Conservation (phyloP, 2,113 vertebrate species). For the Clarias batrachus region DNA sequence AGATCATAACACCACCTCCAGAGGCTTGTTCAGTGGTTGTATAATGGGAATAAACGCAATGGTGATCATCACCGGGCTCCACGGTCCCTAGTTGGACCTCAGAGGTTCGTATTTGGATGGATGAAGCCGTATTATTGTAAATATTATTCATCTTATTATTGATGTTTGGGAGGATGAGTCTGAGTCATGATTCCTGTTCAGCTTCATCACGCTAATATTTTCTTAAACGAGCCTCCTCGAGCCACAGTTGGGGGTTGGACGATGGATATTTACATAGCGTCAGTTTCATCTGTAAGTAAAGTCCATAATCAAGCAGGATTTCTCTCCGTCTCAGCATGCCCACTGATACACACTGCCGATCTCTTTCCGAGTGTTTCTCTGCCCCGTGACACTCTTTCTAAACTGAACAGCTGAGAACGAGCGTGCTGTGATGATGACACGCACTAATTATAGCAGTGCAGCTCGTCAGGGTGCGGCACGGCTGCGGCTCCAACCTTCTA, state of each 20-base stretch:
- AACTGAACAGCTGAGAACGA: constrained; percentile 66
- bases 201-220: neutral
- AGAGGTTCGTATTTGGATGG: too few relatives aligned
- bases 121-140: too few relatives aligned
- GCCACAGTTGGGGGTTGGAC: neutral
- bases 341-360: constrained; percentile 9
- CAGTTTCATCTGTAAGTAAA: neutral
- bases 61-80: too few relatives aligned
- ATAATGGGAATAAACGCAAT: too few relatives aligned
- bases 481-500: constrained; percentile 27
- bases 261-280: neutral
- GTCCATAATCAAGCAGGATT: neutral
- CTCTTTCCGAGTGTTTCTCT: constrained; percentile 51
- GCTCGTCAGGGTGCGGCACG: constrained; percentile 41
- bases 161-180: neutral
- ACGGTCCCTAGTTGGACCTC: too few relatives aligned
- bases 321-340: neutral
- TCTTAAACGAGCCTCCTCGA: neutral
- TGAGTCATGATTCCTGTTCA: neutral
- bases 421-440: constrained; percentile 54
- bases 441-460: constrained; percentile 63
- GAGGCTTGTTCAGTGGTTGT: too few relatives aligned
- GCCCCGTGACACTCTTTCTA: constrained; percentile 59
- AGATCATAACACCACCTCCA: too few relatives aligned
- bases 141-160: neutral